phyloP scores from a whole-genome alignment of 2,113 vertebrate species.

The Noctilio leporinus region DNA sequence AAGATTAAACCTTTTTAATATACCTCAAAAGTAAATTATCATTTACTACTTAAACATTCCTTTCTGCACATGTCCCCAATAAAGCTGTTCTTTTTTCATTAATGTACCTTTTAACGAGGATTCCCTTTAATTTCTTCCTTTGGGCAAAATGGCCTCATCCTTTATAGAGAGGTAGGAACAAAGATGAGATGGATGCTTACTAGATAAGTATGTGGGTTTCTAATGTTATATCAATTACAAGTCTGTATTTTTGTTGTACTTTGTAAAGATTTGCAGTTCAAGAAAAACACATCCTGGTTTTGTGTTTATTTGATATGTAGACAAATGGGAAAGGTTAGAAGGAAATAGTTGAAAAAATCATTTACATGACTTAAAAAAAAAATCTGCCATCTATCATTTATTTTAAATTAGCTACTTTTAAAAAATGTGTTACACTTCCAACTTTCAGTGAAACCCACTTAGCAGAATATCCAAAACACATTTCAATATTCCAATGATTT shows the following conservation, averaged over 20 bases:
- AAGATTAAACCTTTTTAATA: slow-evolving; percentile 92
- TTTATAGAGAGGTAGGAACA: slow-evolving; percentile 78
- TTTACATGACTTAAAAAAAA: slow-evolving; percentile 55
- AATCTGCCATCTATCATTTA: slow-evolving; percentile 1
- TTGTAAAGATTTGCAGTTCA: slow-evolving; percentile 64
- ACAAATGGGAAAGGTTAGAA: slow-evolving; percentile 54
- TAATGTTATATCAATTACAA: slow-evolving; percentile 76
- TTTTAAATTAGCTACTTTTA: slow-evolving; percentile 38
- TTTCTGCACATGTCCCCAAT: slow-evolving; percentile 76
- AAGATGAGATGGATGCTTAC: slow-evolving; percentile 75
- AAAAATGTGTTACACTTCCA: background rate
- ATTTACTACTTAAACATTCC: slow-evolving; percentile 81
- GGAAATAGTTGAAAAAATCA: slow-evolving; percentile 61
- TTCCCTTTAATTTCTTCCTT: slow-evolving; percentile 82
- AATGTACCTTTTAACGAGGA: slow-evolving; percentile 83
- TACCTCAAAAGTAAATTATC: slow-evolving; percentile 87
- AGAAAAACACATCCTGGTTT: slow-evolving; percentile 65
- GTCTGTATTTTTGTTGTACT: slow-evolving; percentile 56
- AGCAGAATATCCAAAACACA: background rate
- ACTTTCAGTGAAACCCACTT: slow-evolving; percentile 7
- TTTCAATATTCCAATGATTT: background rate
- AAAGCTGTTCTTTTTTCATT: slow-evolving; percentile 77
- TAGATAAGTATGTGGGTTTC: slow-evolving; percentile 70
- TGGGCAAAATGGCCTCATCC: slow-evolving; percentile 80
- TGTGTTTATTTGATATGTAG: slow-evolving; percentile 67